A percentile compares a stretch with the other conserved stretches of the same genome.
Conservation (phyloP, 1,140 invertebrate species). For the Aplysia californica region DNA sequence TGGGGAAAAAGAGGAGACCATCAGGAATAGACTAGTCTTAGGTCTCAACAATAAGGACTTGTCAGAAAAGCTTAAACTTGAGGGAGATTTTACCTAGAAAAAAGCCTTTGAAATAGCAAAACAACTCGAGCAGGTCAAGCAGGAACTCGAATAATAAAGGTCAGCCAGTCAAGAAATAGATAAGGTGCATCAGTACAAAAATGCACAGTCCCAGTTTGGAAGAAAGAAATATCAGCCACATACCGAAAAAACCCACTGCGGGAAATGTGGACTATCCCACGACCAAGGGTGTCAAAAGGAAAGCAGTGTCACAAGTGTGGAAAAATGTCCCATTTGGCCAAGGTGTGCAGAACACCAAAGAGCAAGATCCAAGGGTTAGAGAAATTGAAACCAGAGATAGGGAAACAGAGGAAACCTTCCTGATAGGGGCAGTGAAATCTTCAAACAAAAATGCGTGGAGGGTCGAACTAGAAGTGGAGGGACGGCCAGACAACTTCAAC, state of each 20-base stretch:
- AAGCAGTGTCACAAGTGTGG: slow-evolving; percentile 3
- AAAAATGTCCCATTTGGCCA: slow-evolving; percentile 8
- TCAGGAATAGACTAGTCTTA: slow-evolving; percentile 18
- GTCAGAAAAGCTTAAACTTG: slow-evolving; percentile 9
- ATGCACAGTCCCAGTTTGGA: too few relatives aligned
- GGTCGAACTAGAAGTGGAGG: neutral
- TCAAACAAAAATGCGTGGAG: neutral
- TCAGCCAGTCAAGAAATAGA: neutral
- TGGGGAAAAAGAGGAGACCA: slow-evolving; percentile 8
- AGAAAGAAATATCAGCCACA: neutral
- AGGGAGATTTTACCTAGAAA: neutral
- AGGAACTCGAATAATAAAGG: neutral
- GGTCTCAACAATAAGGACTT: slow-evolving; percentile 6
- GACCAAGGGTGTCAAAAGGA: neutral
- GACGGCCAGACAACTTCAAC: slow-evolving; percentile 8
- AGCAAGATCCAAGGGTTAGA: neutral
- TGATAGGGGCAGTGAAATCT: neutral
- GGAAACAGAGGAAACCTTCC: neutral
- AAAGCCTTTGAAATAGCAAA: neutral
- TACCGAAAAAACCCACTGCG: neutral
- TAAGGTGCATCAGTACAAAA: neutral
- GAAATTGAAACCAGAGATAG: neutral
- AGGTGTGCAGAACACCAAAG: slow-evolving; percentile 4
- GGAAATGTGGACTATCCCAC: neutral
- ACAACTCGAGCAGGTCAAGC: neutral